Evolutionary conservation across 2,113 vertebrate species (phyloP).

Genomic region (Thamnaconus septentrionalis): DNA sequence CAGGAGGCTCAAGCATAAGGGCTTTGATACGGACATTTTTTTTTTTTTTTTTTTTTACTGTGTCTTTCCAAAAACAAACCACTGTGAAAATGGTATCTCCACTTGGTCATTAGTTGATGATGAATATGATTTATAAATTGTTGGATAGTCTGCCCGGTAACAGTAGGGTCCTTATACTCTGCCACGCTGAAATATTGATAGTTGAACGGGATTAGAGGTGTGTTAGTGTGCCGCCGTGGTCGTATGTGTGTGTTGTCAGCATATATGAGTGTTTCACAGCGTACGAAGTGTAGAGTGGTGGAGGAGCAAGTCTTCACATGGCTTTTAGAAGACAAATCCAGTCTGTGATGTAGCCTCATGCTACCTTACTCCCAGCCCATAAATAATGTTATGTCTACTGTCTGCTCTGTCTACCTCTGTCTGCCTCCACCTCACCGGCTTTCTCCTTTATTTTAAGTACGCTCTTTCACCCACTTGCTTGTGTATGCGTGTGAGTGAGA

Average conservation of each 20-base stretch:
- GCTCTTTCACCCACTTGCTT: conserved; percentile 1
- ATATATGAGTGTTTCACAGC: conserved; percentile 19
- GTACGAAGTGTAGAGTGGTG: conserved; percentile 18
- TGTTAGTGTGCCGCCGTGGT: conserved; percentile 5
- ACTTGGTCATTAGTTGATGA: neutral
- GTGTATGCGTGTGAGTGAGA: too few species aligned
- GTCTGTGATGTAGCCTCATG: conserved; percentile 48
- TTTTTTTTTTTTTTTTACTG: too few species aligned
- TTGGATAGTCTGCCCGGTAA: conserved; percentile 60
- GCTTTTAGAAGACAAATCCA: conserved; percentile 49
- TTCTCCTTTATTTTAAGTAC: conserved; percentile 16
- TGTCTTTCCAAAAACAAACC: too few species aligned
- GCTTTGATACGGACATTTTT: neutral
- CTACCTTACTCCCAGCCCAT: conserved; percentile 58
- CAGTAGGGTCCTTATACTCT: conserved; percentile 40
- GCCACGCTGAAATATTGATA: conserved; percentile 56
- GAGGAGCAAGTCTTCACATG: conserved; percentile 29
- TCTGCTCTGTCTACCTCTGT: conserved; percentile 31
- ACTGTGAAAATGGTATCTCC: too few species aligned
- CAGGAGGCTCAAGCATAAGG: too few species aligned
- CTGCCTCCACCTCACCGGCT: conserved; percentile 9
- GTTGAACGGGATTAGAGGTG: conserved; percentile 29
- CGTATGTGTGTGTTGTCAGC: conserved; percentile 26
- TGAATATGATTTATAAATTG: conserved; percentile 3
- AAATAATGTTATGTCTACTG: conserved; percentile 60